phyloP scores from a whole-genome alignment of 1,140 invertebrate genomes.

The Atopsyche davidsoni region DNA sequence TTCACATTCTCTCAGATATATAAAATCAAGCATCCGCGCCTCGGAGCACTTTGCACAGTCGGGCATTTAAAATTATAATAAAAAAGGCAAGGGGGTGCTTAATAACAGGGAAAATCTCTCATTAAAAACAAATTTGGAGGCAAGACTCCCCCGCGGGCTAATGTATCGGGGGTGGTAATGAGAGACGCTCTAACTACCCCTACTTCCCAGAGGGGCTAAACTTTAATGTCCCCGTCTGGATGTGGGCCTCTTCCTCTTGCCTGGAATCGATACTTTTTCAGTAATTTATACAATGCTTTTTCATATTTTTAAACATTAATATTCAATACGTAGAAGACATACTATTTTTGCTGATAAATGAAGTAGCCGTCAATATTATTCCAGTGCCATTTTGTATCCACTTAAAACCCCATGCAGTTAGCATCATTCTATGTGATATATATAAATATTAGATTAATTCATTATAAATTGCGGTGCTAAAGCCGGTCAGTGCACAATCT shows the following conservation, averaged over 20 bases:
- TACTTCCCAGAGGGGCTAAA: background rate
- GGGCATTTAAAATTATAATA: conserved; percentile 13
- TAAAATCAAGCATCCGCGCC: background rate
- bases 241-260: conserved; percentile 1
- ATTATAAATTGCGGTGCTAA: too few relatives aligned
- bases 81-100: conserved; percentile 21
- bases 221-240: background rate
- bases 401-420: too few relatives aligned
- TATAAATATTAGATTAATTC: too few relatives aligned
- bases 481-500: too few relatives aligned
- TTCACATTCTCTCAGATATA: background rate
- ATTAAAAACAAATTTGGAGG: conserved; percentile 31
- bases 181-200: background rate
- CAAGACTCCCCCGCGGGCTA: conserved; percentile 24
- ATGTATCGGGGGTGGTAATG: conserved; percentile 13
- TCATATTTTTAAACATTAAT: too few relatives aligned
- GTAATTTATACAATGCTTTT: too few relatives aligned
- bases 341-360: too few relatives aligned
- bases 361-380: too few relatives aligned
- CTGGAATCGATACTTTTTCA: too few relatives aligned
- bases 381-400: too few relatives aligned
- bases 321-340: too few relatives aligned
- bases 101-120: conserved; percentile 31
- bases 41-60: background rate
- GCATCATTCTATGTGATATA: too few relatives aligned